A percentile compares a stretch with the other conserved stretches of the same genome.
Conservation (phyloP, 2,113 vertebrate species). For the Orcinus orca region DNA sequence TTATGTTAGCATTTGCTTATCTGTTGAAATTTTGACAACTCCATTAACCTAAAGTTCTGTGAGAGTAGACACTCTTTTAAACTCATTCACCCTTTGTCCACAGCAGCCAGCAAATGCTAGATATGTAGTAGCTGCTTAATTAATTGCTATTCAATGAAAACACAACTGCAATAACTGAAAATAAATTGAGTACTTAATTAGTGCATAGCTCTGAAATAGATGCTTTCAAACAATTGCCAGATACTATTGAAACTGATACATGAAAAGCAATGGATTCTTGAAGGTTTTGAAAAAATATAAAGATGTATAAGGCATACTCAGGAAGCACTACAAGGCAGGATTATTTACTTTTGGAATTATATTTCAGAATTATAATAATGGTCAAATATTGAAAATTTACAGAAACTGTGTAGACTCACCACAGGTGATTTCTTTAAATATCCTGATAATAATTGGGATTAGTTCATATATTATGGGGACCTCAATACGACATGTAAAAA, state of each 20-base stretch:
- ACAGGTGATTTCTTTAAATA: constrained; percentile 8
- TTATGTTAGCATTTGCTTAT: not conserved
- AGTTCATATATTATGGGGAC: not conserved
- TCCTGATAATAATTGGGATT: not conserved
- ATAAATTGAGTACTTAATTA: not conserved
- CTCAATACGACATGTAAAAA: not conserved
- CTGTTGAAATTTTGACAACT: not conserved
- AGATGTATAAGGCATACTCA: not conserved
- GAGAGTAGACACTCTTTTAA: not conserved
- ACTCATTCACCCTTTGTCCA: not conserved
- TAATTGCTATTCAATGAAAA: not conserved
- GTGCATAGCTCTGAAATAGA: not conserved
- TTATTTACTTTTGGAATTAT: not conserved
- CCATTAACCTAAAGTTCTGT: not conserved
- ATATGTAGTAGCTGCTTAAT: not conserved
- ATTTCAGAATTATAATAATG: constrained; percentile 20
- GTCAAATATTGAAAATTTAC: not conserved
- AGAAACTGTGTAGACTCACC: not conserved
- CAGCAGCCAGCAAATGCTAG: not conserved
- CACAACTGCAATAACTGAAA: not conserved
- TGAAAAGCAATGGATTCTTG: not conserved
- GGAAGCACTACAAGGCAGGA: not conserved
- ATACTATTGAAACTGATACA: not conserved
- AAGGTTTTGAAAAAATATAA: not conserved
- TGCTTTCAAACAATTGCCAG: not conserved